phyloP scores from a whole-genome alignment of 2,888 invertebrate genomes.

The Glyphotaelius pellucidus region DNA sequence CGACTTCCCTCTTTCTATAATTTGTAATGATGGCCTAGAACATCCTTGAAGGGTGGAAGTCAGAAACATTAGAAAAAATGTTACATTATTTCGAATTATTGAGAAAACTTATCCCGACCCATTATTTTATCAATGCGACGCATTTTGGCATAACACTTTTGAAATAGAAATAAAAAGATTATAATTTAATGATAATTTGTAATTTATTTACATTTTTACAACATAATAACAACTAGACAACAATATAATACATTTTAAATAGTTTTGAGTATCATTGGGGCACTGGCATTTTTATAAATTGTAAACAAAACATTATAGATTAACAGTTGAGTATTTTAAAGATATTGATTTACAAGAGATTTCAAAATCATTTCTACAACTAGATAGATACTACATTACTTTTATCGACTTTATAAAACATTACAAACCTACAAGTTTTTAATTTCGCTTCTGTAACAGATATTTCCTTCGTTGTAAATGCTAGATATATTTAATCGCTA shows the following conservation, averaged over 20 bases:
- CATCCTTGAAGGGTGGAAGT: no score
- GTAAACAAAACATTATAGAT: background rate
- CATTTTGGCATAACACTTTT: no score
- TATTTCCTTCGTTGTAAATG: background rate
- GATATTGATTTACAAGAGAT: background rate
- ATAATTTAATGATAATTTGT: background rate
- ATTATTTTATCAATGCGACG: no score
- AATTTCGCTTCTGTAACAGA: background rate
- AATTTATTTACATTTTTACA: slow-evolving; percentile 28
- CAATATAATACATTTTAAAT: slow-evolving; percentile 1
- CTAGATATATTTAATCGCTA: background rate
- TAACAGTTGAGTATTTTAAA: background rate
- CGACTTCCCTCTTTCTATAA: no score
- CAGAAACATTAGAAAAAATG: no score
- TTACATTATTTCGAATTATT: no score
- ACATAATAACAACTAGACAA: background rate
- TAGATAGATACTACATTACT: background rate
- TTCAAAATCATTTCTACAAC: background rate
- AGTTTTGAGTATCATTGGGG: background rate
- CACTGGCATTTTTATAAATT: background rate
- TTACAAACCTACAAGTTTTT: background rate
- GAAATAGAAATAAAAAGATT: background rate
- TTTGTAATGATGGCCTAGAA: no score
- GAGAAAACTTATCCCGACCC: no score
- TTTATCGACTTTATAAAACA: background rate